Evolutionary conservation across 1,140 invertebrate genomes (phyloP), one percentile per base, ranked within the genome.

Genomic region (Ladona fulva): DNA sequence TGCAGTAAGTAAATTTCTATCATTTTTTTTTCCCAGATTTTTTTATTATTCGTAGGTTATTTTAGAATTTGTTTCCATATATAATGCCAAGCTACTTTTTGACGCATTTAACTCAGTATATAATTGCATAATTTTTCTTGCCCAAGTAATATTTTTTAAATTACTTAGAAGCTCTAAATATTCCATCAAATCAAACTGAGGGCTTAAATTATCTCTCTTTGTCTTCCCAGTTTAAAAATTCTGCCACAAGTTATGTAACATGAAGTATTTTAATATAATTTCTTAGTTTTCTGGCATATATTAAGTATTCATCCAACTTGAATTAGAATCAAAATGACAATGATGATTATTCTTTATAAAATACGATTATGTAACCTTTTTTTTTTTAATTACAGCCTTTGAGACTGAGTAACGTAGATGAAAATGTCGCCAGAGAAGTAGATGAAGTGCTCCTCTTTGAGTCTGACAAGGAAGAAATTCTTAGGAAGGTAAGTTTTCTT

Each of bases 351-450:
- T 29, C 78, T 77, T 42, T 52, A 77, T 74, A 74, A 25, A 73
- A 12, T 24, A 75, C 75, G 74, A 74, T 77, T 75, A 24, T 79
- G 73, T 75, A 80, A 74, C n/a, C 78, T 59, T 42, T 79, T 81
- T 80, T 82, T 82, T 80, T 82, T 82, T 80, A 75, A 82, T 89
- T 89, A 77, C 85, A 95, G 94, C 93, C 95, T 74, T 85, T 97
- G 80, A 91, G 92, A 82, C 86, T 97, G 78, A 92, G 89, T 79
- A 93, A 93, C 80, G 92, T 95, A 74, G 94, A 95, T 82, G 94
- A 96, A 83, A 92, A 91, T 82, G 89, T 96, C 84, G 93, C 94
- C 14, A 89, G 93, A 79, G 94, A 96, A 87, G 95, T 97, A 75
- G 94, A 96, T 82, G 91, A 95, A 82, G 91, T 94, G 25, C 87